A percentile compares a stretch with the other conserved stretches of the same genome.
Evolutionary conservation across 2,113 vertebrate genomes (phyloP).

Genomic region (Pachyramphus minor): DNA sequence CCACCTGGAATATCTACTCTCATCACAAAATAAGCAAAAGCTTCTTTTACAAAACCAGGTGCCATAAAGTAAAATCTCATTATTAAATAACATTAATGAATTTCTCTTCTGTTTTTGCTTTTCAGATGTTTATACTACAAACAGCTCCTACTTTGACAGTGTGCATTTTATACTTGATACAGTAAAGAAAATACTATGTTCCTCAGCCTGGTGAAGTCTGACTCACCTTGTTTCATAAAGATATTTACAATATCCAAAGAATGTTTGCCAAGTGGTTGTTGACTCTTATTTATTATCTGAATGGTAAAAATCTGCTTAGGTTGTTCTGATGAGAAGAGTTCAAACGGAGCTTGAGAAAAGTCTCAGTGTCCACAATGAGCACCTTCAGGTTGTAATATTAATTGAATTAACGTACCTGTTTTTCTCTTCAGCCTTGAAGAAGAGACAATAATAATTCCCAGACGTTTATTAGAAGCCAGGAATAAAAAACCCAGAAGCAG

Average conservation of each 20-base stretch:
- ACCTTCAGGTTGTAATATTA: not conserved
- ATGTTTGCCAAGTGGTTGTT: not conserved
- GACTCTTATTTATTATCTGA: not conserved
- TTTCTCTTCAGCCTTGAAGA: not conserved
- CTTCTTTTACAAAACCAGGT: not conserved
- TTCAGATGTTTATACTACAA: not conserved
- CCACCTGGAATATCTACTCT: not conserved
- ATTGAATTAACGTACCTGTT: not conserved
- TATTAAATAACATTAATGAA: not conserved
- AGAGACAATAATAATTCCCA: not conserved
- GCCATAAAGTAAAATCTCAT: not conserved
- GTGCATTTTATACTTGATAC: accelerated
- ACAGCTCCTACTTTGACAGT: not conserved
- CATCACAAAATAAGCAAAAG: not conserved
- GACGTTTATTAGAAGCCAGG: not conserved
- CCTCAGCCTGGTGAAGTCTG: not conserved
- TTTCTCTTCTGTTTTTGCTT: not conserved
- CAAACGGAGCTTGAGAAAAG: not conserved
- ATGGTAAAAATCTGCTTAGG: not conserved
- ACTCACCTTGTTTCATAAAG: not conserved
- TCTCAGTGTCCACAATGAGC: not conserved
- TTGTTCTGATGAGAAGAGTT: not conserved
- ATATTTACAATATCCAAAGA: not conserved
- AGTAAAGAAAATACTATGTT: not conserved
- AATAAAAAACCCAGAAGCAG: not conserved